Conservation (phyloP, 2,888 invertebrate genomes). For the Norana najaformis region DNA sequence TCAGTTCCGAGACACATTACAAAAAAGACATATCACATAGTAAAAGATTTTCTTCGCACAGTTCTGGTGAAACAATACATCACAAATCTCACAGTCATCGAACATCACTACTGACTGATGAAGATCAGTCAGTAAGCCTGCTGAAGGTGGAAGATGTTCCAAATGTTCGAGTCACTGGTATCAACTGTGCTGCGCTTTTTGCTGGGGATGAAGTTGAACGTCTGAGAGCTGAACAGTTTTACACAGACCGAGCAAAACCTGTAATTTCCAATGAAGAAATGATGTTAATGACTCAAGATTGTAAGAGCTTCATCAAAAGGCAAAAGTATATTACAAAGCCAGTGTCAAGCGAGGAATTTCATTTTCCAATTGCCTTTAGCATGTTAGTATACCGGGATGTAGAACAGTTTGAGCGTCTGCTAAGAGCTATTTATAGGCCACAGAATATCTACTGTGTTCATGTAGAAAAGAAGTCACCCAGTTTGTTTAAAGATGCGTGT, state of each 20-base stretch:
- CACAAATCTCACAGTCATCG: neutral
- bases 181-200: conserved; percentile 2
- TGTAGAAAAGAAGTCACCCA: conserved; percentile 37
- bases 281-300: neutral
- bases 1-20: neutral
- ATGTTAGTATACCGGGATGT: conserved; percentile 40
- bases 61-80: neutral
- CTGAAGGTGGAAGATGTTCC: neutral
- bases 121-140: neutral
- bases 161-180: neutral
- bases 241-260: neutral
- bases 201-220: neutral
- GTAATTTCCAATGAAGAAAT: neutral
- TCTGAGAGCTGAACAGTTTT: neutral
- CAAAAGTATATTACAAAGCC: conserved; percentile 32
- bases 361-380: conserved; percentile 42
- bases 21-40: too few species aligned
- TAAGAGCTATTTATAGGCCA: conserved; percentile 42
- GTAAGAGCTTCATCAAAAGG: neutral
- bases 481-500: conserved; percentile 35
- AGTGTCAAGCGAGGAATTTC: conserved; percentile 36
- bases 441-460: conserved; percentile 45
- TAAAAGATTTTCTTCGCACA: neutral
- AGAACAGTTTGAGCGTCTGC: conserved; percentile 39
- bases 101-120: neutral